Conservation (phyloP, 2,888 invertebrate genomes). For the Conops quadrifasciatus region DNA sequence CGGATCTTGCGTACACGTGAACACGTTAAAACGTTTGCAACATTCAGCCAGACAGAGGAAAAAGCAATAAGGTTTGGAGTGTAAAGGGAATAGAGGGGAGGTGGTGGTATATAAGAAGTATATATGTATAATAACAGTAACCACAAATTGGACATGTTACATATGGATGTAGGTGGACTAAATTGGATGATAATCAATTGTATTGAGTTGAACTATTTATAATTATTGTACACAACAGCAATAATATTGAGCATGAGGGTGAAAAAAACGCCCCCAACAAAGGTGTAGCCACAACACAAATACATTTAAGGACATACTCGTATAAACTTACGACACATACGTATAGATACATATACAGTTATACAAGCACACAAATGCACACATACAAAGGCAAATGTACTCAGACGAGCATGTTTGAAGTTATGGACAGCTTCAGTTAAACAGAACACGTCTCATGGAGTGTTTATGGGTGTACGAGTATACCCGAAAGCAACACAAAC, state of each 20-base stretch:
- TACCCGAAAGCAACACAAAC: conserved; percentile 12
- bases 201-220: neutral
- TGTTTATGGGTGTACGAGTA: neutral
- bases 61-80: neutral
- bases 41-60: too few relatives aligned
- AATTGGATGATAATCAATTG: neutral
- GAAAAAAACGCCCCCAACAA: neutral
- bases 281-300: too few relatives aligned
- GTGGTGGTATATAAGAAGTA: neutral
- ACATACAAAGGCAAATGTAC: too few relatives aligned
- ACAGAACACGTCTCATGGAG: too few relatives aligned
- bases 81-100: neutral
- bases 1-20: too few relatives aligned
- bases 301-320: too few relatives aligned
- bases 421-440: too few relatives aligned
- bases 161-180: neutral
- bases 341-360: too few relatives aligned
- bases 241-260: neutral
- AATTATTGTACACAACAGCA: neutral
- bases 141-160: neutral
- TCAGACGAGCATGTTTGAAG: too few relatives aligned
- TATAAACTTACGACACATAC: too few relatives aligned
- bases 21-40: too few relatives aligned
- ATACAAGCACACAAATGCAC: too few relatives aligned
- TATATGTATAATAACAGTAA: neutral